Conservation (phyloP, 2,113 vertebrate genomes). For the Xenopus tropicalis region UCB_Xtro_10.0 CM004445.2:47327001-47327500, state of each 20-base stretch:
- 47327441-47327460: no score
- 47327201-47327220: no score
- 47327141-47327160: constrained; percentile 8
- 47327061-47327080: constrained; percentile 39
- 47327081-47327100: constrained; percentile 34
- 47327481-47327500: no score
- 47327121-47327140: constrained; percentile 40
- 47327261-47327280: not conserved
- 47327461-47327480: no score
- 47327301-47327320: not conserved
- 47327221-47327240: no score
- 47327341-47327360: no score
- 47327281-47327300: not conserved
- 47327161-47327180: constrained; percentile 1
- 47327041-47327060: constrained; percentile 32
- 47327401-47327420: no score
- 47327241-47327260: no score
- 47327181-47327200: not conserved
- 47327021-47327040: constrained; percentile 23
- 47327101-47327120: constrained; percentile 33
- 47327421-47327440: no score
- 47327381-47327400: no score
- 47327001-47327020: constrained; percentile 12
- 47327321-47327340: no score
- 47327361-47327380: no score